Evolutionary conservation across 2,797 vertebrate species (phyloP).

Genomic region (Pantherophis alleghaniensis): DNA sequence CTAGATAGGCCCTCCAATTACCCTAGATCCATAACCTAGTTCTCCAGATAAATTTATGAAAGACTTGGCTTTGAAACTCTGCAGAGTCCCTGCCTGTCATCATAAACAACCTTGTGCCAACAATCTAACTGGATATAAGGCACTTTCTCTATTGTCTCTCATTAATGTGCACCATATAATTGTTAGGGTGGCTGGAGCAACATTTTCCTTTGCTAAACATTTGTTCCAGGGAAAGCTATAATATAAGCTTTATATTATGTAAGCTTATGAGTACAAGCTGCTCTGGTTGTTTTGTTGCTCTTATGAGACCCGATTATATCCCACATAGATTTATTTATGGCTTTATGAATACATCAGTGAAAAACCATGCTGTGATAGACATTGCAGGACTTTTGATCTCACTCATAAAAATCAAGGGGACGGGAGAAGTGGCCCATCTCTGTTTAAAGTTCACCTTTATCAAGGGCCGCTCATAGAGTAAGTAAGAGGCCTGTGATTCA

Average conservation of each 20-base stretch:
- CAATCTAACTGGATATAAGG: not conserved
- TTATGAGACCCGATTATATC: not conserved
- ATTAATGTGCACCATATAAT: not conserved
- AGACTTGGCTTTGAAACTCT: not conserved
- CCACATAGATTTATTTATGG: not conserved
- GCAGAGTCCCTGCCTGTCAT: not conserved
- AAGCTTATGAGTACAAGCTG: not conserved
- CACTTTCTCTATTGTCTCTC: not conserved
- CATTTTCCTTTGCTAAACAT: not conserved
- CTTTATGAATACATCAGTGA: not conserved
- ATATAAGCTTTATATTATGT: not conserved
- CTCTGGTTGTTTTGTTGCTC: not conserved
- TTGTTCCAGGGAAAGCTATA: not conserved
- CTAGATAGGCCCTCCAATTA: not conserved
- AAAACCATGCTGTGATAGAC: not conserved
- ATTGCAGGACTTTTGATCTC: slow-evolving; percentile 1
- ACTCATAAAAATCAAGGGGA: not conserved
- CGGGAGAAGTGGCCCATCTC: not conserved
- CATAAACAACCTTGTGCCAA: not conserved
- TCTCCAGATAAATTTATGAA: not conserved
- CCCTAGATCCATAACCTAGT: not conserved
- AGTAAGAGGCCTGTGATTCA: slow-evolving; percentile 28
- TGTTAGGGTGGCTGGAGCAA: too few species aligned
- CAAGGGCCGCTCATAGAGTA: not conserved
- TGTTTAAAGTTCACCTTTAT: not conserved